Percentiles rank a stretch among this genome's conserved stretches.
These are phyloP conservation scores for Anarrhichthys ocellatus DNA, from an alignment of 2,113 vertebrate species.

Conservation along the genomic window DNA sequence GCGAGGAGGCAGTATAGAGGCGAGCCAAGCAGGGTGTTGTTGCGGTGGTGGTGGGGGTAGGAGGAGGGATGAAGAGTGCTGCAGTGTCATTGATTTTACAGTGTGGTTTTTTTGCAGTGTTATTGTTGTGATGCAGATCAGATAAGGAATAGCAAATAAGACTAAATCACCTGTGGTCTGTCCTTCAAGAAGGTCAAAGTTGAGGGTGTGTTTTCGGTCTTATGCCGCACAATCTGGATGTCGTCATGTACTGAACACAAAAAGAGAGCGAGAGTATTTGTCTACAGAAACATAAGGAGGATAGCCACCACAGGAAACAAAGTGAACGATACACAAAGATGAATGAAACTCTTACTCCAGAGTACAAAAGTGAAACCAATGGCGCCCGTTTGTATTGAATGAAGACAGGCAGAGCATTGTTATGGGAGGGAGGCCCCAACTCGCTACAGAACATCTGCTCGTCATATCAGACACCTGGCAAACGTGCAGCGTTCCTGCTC, in stretches of 20 bases:
- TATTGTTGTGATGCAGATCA: slow-evolving; percentile 63
- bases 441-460: slow-evolving; percentile 59
- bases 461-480: slow-evolving; percentile 38
- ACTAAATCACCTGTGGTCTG: slow-evolving; percentile 5
- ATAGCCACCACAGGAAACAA: neutral
- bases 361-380: slow-evolving; percentile 5
- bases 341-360: neutral
- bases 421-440: slow-evolving; percentile 5
- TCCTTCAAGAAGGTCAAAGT: slow-evolving; percentile 41
- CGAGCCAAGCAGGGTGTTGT: slow-evolving; percentile 19
- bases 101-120: slow-evolving; percentile 54
- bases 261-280: neutral
- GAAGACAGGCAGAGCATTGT: slow-evolving; percentile 33
- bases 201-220: slow-evolving; percentile 21
- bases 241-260: neutral
- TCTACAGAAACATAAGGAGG: neutral
- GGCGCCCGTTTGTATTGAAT: slow-evolving; percentile 14
- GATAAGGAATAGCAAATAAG: slow-evolving; percentile 22
- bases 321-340: neutral
- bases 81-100: slow-evolving; percentile 70
- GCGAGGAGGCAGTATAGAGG: neutral
- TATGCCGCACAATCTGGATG: neutral
- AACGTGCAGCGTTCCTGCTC: slow-evolving; percentile 35
- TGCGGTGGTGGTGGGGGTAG: neutral
- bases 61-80: slow-evolving; percentile 52